Conservation (phyloP, 1,140 invertebrate species). For the Pachypsylla venusta region DNA sequence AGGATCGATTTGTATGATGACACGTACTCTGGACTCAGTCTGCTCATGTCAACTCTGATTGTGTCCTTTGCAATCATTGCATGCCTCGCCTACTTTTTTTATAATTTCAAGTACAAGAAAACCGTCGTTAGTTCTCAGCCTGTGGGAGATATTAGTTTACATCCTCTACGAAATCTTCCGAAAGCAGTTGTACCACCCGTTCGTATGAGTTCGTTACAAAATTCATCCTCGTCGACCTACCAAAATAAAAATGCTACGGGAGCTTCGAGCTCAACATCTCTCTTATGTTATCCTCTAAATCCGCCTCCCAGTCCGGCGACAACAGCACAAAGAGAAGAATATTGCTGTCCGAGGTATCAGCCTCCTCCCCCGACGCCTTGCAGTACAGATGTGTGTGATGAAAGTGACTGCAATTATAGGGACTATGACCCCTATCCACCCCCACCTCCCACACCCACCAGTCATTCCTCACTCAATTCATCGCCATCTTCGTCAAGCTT, state of each 20-base stretch:
- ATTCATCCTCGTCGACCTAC: constrained; percentile 2
- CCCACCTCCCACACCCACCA: constrained; percentile 68
- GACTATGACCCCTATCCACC: constrained; percentile 55
- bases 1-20: not conserved
- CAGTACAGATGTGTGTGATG: constrained; percentile 84
- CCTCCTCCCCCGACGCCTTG: constrained; percentile 87
- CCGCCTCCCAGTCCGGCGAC: constrained; percentile 79
- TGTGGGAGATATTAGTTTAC: not conserved
- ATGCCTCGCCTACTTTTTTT: constrained; percentile 27
- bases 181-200: not conserved
- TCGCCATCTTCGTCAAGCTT: constrained; percentile 60
- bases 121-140: not conserved
- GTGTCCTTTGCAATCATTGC: constrained; percentile 32
- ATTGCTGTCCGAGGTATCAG: constrained; percentile 54
- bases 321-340: constrained; percentile 34
- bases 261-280: constrained; percentile 23
- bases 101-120: constrained; percentile 17
- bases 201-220: not conserved
- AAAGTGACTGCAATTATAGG: constrained; percentile 58
- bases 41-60: constrained; percentile 17
- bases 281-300: constrained; percentile 57
- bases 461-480: constrained; percentile 58
- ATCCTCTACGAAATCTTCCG: not conserved
- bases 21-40: not conserved
- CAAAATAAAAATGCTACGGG: not conserved